Percentiles rank a stretch among this genome's conserved stretches.
These are phyloP conservation scores for Xylocampa areola DNA, from an alignment of 2,888 invertebrate species.

Conservation along the genomic window DNA sequence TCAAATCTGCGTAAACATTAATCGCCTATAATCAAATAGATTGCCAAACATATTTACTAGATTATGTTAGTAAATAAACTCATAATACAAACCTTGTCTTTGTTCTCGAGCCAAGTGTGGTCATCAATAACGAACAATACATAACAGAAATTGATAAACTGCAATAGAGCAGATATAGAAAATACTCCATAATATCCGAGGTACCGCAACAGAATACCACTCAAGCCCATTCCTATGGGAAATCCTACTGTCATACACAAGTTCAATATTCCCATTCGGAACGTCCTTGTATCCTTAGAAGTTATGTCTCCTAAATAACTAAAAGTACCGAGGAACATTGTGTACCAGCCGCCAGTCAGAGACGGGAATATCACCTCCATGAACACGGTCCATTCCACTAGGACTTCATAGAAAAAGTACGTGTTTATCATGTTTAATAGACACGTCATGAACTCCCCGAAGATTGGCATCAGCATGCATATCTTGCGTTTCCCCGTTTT, in stretches of 20 bases:
- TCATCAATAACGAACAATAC: conserved; percentile 82
- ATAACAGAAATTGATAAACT: conserved; percentile 83
- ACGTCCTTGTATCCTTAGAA: conserved; percentile 88
- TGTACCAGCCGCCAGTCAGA: conserved; percentile 89
- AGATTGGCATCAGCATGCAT: conserved; percentile 89
- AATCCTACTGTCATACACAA: conserved; percentile 87
- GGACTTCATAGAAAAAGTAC: conserved; percentile 88
- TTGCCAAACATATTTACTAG: conserved; percentile 7
- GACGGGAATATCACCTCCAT: conserved; percentile 88
- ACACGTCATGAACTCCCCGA: conserved; percentile 88
- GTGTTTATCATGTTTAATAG: conserved; percentile 87
- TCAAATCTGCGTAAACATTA: conserved; percentile 2
- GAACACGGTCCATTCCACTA: conserved; percentile 87
- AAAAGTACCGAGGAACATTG: conserved; percentile 89
- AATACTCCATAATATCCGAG: conserved; percentile 90
- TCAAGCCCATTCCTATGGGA: conserved; percentile 84
- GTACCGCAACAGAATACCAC: conserved; percentile 77
- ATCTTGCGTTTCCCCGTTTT: conserved; percentile 89
- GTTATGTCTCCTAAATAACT: conserved; percentile 91
- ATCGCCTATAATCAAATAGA: not conserved
- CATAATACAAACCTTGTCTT: conserved; percentile 75
- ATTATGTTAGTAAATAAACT: conserved; percentile 15
- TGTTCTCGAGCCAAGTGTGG: conserved; percentile 81
- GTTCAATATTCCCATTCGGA: conserved; percentile 89
- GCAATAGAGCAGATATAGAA: conserved; percentile 77